Percentiles rank a stretch among this genome's conserved stretches.
Evolutionary conservation across 2,888 invertebrate genomes (phyloP).

Genomic region (Arge pagana): DNA sequence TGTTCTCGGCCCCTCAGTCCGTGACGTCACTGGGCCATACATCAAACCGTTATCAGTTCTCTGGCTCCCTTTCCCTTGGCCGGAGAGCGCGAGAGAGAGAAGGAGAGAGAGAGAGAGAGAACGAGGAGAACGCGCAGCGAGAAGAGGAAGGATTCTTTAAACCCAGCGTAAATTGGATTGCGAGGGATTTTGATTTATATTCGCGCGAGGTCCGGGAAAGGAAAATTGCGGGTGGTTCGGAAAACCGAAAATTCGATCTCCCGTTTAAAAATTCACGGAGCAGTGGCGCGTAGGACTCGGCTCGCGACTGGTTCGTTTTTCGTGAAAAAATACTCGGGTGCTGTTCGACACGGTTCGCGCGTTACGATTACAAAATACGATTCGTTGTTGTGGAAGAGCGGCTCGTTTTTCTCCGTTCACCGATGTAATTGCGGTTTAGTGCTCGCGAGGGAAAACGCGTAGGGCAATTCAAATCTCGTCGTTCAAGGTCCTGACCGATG

Average conservation of each 20-base stretch:
- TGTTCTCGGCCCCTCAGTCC: conserved; percentile 50
- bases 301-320: too few relatives aligned
- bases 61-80: conserved; percentile 27
- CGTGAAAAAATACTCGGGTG: too few relatives aligned
- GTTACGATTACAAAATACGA: too few relatives aligned
- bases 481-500: conserved; percentile 3
- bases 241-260: too few relatives aligned
- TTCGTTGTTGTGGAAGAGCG: too few relatives aligned
- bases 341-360: too few relatives aligned
- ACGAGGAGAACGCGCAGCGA: conserved; percentile 25
- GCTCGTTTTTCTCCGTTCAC: too few relatives aligned
- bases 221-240: conserved; percentile 13
- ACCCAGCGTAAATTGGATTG: conserved; percentile 46
- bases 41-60: conserved; percentile 57
- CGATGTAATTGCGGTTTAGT: too few relatives aligned
- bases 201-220: conserved; percentile 12
- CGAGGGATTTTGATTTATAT: conserved; percentile 45
- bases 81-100: conserved; percentile 22
- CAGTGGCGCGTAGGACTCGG: too few relatives aligned
- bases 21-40: conserved; percentile 54
- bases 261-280: too few relatives aligned
- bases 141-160: conserved; percentile 37
- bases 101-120: conserved; percentile 18
- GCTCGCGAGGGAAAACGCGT: too few relatives aligned
- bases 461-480: conserved; percentile 17